Percentiles rank a stretch among this genome's conserved stretches.
phyloP scores from a whole-genome alignment of 2,113 vertebrate genomes.

The Callorhinus ursinus region DNA sequence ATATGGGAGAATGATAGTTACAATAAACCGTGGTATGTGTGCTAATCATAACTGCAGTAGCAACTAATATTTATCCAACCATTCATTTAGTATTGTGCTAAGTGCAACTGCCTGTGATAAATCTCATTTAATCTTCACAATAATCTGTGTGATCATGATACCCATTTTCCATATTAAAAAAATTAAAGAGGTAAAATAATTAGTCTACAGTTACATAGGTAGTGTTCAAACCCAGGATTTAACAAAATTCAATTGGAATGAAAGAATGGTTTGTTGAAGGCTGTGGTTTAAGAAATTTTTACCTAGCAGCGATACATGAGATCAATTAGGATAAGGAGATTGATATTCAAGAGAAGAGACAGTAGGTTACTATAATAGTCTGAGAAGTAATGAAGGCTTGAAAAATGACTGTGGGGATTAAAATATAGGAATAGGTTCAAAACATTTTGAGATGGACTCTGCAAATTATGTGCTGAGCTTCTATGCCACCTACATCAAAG shows the following conservation, averaged over 20 bases:
- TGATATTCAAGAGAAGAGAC: not conserved
- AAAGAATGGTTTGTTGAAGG: not conserved
- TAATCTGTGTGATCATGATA: not conserved
- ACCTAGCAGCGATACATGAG: not conserved
- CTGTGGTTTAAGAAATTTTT: not conserved
- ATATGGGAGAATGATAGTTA: not conserved
- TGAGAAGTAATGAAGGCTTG: not conserved
- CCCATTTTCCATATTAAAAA: not conserved
- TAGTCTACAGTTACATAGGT: not conserved
- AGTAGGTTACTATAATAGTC: not conserved
- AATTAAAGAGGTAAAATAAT: not conserved
- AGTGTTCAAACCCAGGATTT: not conserved
- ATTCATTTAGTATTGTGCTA: constrained; percentile 12
- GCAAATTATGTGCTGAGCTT: not conserved
- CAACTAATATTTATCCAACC: not conserved
- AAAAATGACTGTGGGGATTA: not conserved
- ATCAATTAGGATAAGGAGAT: not conserved
- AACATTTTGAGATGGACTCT: not conserved
- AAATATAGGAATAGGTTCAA: not conserved
- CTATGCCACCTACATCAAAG: not conserved
- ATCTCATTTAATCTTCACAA: constrained; percentile 37
- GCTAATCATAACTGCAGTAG: not conserved
- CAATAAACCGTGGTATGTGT: not conserved
- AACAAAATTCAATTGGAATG: not conserved
- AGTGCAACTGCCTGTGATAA: not conserved